Evolutionary conservation across 2,797 vertebrate species (phyloP).

Genomic region (Tadarida brasiliensis): DNA sequence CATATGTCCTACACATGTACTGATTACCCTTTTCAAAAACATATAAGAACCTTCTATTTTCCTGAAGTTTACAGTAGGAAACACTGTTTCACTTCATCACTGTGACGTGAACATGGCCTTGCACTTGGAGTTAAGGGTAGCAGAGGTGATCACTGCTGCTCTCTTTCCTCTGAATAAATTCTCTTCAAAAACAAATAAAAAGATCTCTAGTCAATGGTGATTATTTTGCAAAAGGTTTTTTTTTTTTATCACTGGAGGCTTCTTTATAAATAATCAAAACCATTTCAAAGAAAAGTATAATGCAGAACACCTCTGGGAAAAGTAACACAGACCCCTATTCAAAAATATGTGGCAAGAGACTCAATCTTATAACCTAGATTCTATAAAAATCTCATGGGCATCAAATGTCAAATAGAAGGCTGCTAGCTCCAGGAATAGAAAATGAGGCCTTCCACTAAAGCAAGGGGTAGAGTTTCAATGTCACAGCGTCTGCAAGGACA

Average conservation of each 20-base stretch:
- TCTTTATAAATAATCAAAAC: conserved; percentile 68
- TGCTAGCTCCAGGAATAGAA: conserved; percentile 62
- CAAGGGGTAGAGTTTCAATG: conserved; percentile 57
- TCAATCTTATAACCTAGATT: conserved; percentile 69
- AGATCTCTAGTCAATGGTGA: conserved; percentile 10
- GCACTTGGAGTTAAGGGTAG: background rate
- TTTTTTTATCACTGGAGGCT: conserved; percentile 3
- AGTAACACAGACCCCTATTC: conserved; percentile 33
- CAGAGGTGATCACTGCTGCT: background rate
- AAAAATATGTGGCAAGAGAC: conserved; percentile 65
- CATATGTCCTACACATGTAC: background rate
- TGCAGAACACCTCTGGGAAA: conserved; percentile 39
- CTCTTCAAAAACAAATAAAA: conserved; percentile 62
- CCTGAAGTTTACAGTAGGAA: background rate
- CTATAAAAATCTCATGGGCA: conserved; percentile 76
- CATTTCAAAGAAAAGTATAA: conserved; percentile 48
- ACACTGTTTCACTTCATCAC: background rate
- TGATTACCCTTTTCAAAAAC: background rate
- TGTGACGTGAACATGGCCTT: background rate
- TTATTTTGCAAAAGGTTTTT: conserved; percentile 33
- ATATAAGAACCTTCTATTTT: background rate
- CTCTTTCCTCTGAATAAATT: background rate
- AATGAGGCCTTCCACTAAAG: conserved; percentile 24
- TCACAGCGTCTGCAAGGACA: conserved; percentile 58
- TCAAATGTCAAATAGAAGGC: conserved; percentile 76